phyloP scores from a whole-genome alignment of 2,888 invertebrate species.

The Lordiphosa fenestrarum region DNA sequence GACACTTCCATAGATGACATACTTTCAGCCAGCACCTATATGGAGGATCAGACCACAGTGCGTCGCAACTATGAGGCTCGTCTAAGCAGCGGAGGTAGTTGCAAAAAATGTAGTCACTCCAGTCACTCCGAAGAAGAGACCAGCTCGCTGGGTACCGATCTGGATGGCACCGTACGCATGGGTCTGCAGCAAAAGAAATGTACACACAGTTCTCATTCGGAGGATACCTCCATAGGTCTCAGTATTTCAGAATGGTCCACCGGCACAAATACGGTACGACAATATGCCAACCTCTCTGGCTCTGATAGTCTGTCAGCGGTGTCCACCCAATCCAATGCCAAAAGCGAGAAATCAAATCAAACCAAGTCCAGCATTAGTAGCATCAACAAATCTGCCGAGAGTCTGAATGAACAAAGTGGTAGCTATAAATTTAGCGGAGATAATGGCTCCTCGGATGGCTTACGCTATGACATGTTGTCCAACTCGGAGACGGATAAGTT shows the following conservation, averaged over 20 bases:
- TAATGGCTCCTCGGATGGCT: constrained; percentile 79
- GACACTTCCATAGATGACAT: constrained; percentile 85
- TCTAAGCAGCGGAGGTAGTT: constrained; percentile 82
- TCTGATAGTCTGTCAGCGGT: constrained; percentile 83
- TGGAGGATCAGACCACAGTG: constrained; percentile 83
- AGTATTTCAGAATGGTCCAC: constrained; percentile 94
- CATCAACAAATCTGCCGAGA: constrained; percentile 83
- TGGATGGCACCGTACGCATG: constrained; percentile 90
- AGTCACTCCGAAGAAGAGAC: constrained; percentile 89
- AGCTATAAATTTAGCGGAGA: constrained; percentile 80
- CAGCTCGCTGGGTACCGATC: constrained; percentile 88
- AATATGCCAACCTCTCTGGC: constrained; percentile 88
- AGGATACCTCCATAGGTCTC: constrained; percentile 91
- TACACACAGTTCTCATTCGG: constrained; percentile 91
- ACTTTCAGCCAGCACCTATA: constrained; percentile 81
- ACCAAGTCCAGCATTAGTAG: constrained; percentile 83
- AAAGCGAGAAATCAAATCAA: constrained; percentile 84
- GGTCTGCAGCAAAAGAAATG: constrained; percentile 90
- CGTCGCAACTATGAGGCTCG: constrained; percentile 80
- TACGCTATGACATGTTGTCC: constrained; percentile 83
- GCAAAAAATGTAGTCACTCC: constrained; percentile 85
- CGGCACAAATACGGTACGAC: constrained; percentile 91
- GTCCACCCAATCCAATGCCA: constrained; percentile 83
- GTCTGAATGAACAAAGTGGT: constrained; percentile 79
- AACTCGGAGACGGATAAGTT: constrained; percentile 83